Percentiles rank a stretch among this genome's conserved stretches.
Evolutionary conservation across 2,797 vertebrate genomes (phyloP).

Genomic region (Macroramphosus scolopax): DNA sequence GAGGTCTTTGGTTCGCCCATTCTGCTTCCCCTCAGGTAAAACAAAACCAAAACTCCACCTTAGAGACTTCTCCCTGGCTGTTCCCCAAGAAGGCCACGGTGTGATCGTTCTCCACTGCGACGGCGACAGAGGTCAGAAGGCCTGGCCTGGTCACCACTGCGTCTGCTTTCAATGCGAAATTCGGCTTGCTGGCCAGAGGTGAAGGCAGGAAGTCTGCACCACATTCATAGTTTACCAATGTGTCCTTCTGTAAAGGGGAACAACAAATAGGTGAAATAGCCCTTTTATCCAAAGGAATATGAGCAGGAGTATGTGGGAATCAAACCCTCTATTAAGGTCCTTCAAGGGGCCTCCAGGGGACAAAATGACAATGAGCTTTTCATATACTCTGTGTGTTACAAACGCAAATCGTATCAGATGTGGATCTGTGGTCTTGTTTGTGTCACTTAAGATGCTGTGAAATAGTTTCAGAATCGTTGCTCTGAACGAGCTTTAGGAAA

Average conservation of each 20-base stretch:
- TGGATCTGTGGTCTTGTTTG: too few relatives aligned
- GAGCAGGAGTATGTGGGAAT: neutral
- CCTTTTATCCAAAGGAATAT: neutral
- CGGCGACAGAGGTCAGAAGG: conserved; percentile 84
- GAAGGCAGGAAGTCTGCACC: conserved; percentile 83
- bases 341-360: too few relatives aligned
- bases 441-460: too few relatives aligned
- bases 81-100: conserved; percentile 91
- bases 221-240: conserved; percentile 61
- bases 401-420: too few relatives aligned
- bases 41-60: conserved; percentile 73
- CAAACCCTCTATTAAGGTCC: neutral
- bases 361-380: too few relatives aligned
- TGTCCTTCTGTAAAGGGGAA: conserved; percentile 65
- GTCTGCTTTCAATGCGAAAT: conserved; percentile 67
- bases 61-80: conserved; percentile 84
- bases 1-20: too few relatives aligned
- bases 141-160: conserved; percentile 62
- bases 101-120: conserved; percentile 86
- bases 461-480: too few relatives aligned
- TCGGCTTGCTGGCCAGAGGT: conserved; percentile 86
- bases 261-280: conserved; percentile 1
- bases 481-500: too few relatives aligned
- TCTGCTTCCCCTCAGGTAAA: conserved; percentile 1
- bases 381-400: too few relatives aligned